Percentiles rank a stretch among this genome's conserved stretches.
Conservation (phyloP, 2,797 vertebrate genomes). For the Notolepis coatsorum region DNA sequence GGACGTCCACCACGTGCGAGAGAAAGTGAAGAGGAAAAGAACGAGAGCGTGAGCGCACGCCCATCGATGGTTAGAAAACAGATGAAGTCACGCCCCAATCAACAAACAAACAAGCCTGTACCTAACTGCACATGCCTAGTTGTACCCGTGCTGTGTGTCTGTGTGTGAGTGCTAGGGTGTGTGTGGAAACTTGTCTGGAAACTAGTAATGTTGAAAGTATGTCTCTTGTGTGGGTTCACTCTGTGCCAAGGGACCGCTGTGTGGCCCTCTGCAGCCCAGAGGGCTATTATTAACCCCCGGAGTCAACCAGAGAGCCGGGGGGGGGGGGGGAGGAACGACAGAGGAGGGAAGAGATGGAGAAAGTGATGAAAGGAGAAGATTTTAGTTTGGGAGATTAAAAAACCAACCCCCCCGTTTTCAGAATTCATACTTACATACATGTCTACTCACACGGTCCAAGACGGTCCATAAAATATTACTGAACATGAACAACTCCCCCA, state of each 20-base stretch:
- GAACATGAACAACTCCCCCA: too few species aligned
- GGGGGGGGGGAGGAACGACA: neutral
- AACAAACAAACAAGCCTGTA: conserved; percentile 45
- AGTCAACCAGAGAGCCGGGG: conserved; percentile 10
- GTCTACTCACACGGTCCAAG: too few species aligned
- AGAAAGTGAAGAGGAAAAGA: conserved; percentile 12
- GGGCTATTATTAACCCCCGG: conserved; percentile 8
- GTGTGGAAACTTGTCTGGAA: neutral
- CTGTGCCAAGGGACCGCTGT: conserved; percentile 46
- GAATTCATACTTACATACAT: too few species aligned
- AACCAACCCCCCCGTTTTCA: too few species aligned
- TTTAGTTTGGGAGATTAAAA: conserved; percentile 10
- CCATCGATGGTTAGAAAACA: conserved; percentile 15
- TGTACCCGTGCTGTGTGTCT: conserved; percentile 18
- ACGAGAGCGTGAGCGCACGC: conserved; percentile 19
- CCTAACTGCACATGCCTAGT: conserved; percentile 20
- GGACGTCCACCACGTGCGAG: conserved; percentile 20
- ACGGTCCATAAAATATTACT: too few species aligned
- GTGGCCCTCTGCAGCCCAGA: conserved; percentile 20
- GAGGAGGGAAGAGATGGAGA: conserved; percentile 4
- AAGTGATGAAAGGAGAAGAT: conserved; percentile 17
- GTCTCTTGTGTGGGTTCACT: conserved; percentile 34
- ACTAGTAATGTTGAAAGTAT: conserved; percentile 29
- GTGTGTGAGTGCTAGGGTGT: neutral
- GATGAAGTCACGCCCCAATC: conserved; percentile 25